Base-by-base conservation (phyloP, 2,888 invertebrate species). In the Drosophila melanosoma region DNA sequence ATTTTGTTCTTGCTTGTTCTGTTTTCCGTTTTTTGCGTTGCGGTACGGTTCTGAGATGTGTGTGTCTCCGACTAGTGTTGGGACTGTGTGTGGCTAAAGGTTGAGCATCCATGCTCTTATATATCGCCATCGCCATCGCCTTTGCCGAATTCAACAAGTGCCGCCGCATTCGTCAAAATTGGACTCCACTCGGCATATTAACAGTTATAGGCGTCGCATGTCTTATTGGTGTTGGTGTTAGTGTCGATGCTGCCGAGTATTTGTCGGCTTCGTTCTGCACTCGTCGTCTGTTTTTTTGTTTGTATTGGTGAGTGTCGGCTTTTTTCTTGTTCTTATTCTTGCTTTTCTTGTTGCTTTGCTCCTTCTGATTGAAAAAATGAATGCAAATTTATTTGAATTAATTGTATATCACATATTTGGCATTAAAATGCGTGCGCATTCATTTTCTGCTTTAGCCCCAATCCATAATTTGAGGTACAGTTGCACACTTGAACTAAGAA, bases 351-450 rank as follows among this genome's bases (percentile, higher is more conserved):
- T 66, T 45, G 32, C 53, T 65, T 45, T 36, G 66, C 23, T 36
- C 74, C 82, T 86, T 72, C 74, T 79, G 88, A 86, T 86, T 86
- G 83, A 83, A 77, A 79, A 81, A 85, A 63, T 72, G 60, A 65
- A 87, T 87, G 89, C 85, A 87, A 89, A 87, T 87, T 87, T 87
- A 83, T 84, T 76, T 73, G 69, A 73, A 78, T 76, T 70, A 79
- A 76, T 80, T 75, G 81, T 72, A 79, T 83, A 87, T 82, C 76
- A 83, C 80, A 83, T 83, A 76, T 80, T 78, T 83, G 67, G 62
- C 74, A 83, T 87, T 83, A 84, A 83, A 80, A 76, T 85, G 79
- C 76, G 63, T 71, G 59, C 69, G 70, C 87, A 77, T 78, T 66
- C n/a, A 64, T 59, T 74, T 49, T n/a, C 35, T 57, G 53, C 66